These are phyloP conservation scores for Cosmia pyralina DNA, from an alignment of 2,888 invertebrate genomes.

Conservation along the genomic window DNA sequence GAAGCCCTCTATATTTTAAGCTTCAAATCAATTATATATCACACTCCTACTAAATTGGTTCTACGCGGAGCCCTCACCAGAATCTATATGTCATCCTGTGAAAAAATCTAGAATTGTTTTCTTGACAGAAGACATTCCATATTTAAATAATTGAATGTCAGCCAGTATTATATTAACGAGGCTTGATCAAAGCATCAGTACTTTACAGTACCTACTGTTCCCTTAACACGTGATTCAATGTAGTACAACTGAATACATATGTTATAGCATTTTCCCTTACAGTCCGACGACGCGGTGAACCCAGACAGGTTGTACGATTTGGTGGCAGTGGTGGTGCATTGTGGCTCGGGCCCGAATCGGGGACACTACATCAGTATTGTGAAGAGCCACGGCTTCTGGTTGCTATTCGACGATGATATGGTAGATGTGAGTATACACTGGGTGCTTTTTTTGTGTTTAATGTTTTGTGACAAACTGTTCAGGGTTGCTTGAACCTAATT, in stretches of 20 bases:
- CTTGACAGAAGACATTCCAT: too few species aligned
- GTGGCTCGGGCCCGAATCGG: conserved; percentile 99
- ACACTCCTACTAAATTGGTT: too few species aligned
- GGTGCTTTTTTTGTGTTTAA: background rate
- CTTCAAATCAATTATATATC: too few species aligned
- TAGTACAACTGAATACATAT: conserved; percentile 54
- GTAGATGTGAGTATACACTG: conserved; percentile 95
- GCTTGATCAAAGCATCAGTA: too few species aligned
- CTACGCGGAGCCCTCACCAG: too few species aligned
- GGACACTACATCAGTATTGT: conserved; percentile 99
- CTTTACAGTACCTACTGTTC: too few species aligned
- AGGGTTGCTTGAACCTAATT: background rate
- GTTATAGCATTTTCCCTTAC: conserved; percentile 63
- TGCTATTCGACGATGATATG: conserved; percentile 99
- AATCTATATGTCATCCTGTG: too few species aligned
- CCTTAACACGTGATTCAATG: background rate
- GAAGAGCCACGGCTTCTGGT: conserved; percentile 99
- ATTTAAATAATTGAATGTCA: too few species aligned
- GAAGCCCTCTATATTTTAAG: too few species aligned
- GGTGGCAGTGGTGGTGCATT: conserved; percentile 99
- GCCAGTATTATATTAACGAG: too few species aligned
- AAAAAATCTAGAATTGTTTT: too few species aligned
- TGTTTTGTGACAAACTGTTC: too few species aligned
- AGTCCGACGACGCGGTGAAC: conserved; percentile 99
- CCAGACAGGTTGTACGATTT: conserved; percentile 99